A percentile compares a stretch with the other conserved stretches of the same genome.
phyloP scores from a whole-genome alignment of 2,797 vertebrate genomes.

The Argyrosomus regius region DNA sequence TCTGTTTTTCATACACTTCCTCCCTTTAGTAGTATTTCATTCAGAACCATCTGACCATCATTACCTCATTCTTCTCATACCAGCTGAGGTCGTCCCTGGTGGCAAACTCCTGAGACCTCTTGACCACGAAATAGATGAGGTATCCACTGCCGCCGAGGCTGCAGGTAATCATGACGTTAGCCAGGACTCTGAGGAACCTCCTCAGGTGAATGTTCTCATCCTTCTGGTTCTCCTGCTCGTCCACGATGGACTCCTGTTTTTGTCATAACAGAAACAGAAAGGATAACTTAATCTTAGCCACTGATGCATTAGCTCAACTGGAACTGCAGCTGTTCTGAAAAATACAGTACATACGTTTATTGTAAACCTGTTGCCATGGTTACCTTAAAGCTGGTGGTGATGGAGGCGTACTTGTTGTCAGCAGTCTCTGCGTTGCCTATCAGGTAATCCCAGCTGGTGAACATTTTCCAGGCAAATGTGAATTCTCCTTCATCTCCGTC shows the following conservation, averaged over 20 bases:
- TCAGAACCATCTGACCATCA: neutral
- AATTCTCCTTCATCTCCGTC: constrained; percentile 93
- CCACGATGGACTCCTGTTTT: constrained; percentile 96
- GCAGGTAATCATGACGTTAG: constrained; percentile 94
- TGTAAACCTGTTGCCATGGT: constrained; percentile 3
- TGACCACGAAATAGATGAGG: constrained; percentile 98
- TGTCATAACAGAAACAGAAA: constrained; percentile 16
- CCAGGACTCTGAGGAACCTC: constrained; percentile 94
- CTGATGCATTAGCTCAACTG: neutral
- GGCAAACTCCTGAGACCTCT: constrained; percentile 95
- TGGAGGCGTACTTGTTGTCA: constrained; percentile 96
- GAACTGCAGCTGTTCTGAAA: neutral
- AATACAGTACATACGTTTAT: neutral
- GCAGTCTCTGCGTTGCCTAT: constrained; percentile 97
- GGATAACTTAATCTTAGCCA: neutral
- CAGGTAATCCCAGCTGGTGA: constrained; percentile 99
- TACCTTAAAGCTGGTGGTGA: constrained; percentile 99
- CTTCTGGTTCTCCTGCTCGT: constrained; percentile 98
- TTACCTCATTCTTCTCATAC: constrained; percentile 99
- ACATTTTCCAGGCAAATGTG: constrained; percentile 99
- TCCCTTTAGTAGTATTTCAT: neutral
- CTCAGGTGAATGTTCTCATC: constrained; percentile 97
- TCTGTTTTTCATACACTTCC: neutral
- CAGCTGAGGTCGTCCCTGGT: constrained; percentile 90
- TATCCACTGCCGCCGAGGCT: constrained; percentile 97